phyloP scores from a whole-genome alignment of 2,797 vertebrate species.

The Stomatorhinus walkeri region DNA sequence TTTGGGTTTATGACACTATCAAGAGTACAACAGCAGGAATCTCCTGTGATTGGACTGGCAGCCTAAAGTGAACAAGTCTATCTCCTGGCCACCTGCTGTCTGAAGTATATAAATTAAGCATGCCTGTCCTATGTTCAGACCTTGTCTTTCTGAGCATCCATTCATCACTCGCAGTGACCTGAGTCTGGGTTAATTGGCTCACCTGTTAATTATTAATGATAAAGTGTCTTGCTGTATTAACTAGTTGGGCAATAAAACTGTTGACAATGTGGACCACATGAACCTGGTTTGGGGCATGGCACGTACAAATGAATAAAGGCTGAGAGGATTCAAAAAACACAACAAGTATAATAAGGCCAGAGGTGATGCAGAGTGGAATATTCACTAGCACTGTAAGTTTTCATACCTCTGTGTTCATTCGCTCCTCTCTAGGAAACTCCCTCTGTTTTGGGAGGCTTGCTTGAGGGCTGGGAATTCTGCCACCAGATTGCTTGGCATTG shows the following conservation, averaged over 20 bases:
- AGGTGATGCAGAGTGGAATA: not conserved
- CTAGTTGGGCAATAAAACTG: not conserved
- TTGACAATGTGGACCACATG: not conserved
- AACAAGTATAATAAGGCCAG: not conserved
- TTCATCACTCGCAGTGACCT: not conserved
- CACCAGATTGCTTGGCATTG: not conserved
- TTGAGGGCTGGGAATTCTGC: not conserved
- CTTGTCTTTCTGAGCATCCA: not conserved
- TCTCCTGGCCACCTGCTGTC: not conserved
- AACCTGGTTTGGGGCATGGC: not conserved
- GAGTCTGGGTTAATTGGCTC: not conserved
- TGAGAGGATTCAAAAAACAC: not conserved
- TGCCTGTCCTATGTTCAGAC: not conserved
- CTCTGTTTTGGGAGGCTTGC: not conserved
- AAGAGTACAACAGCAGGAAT: not conserved
- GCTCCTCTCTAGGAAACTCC: not conserved
- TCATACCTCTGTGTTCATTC: not conserved
- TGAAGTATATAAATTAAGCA: not conserved
- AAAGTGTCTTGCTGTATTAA: not conserved
- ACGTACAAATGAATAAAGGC: not conserved
- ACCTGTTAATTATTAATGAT: slow-evolving; percentile 6
- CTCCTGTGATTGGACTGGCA: not conserved
- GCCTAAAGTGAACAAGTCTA: not conserved
- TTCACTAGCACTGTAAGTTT: not conserved
- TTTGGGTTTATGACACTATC: not conserved